These are phyloP conservation scores for Atta colombica DNA, from an alignment of 1,140 invertebrate genomes.

Conservation along the genomic window DNA sequence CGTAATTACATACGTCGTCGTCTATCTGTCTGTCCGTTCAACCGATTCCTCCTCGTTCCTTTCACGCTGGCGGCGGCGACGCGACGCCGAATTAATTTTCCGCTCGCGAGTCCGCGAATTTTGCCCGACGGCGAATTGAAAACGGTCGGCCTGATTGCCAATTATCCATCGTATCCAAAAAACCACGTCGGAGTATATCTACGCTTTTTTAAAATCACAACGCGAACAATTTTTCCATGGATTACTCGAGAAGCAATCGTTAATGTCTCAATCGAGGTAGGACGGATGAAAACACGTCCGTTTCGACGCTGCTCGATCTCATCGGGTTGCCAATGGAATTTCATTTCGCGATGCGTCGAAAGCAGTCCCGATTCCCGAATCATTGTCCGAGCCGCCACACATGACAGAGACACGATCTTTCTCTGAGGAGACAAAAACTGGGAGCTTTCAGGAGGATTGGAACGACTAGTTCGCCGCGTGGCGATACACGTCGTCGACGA, in stretches of 20 bases:
- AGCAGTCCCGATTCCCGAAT: background rate
- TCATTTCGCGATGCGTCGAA: background rate
- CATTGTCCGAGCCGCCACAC: background rate
- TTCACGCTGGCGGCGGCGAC: background rate
- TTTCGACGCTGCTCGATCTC: background rate
- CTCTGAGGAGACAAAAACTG: background rate
- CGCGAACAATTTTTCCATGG: constrained; percentile 2
- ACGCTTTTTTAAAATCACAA: background rate
- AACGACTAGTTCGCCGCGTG: constrained; percentile 32
- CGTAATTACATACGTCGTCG: constrained; percentile 62
- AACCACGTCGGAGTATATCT: background rate
- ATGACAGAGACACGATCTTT: background rate
- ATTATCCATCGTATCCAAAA: constrained; percentile 42
- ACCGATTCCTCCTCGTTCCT: constrained; percentile 39
- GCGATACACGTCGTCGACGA: constrained; percentile 35
- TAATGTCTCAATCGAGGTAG: constrained; percentile 1
- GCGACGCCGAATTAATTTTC: constrained; percentile 31
- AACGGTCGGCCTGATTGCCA: constrained; percentile 34
- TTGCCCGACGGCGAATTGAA: constrained; percentile 14
- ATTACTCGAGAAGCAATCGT: background rate
- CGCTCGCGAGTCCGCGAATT: constrained; percentile 7
- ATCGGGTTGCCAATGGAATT: background rate
- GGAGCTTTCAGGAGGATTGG: constrained; percentile 75
- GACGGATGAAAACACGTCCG: background rate
- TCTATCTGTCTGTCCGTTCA: background rate